Evolutionary conservation across 2,888 invertebrate genomes (phyloP).

Genomic region (Vandiemenella viatica): DNA sequence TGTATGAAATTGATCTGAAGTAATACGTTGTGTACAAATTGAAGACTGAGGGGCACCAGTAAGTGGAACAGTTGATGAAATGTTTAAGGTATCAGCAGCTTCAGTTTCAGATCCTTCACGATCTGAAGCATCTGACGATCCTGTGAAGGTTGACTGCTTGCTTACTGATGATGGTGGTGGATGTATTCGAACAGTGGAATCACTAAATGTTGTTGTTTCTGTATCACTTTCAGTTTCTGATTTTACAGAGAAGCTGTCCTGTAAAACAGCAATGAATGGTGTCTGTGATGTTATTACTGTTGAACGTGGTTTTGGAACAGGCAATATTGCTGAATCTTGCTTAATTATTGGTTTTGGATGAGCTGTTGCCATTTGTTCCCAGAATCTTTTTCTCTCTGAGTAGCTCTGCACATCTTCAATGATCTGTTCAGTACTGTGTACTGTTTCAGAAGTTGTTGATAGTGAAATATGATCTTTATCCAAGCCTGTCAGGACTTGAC

Average conservation of each 20-base stretch:
- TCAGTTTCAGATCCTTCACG: constrained; percentile 13
- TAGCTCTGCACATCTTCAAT: constrained; percentile 27
- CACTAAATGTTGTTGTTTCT: constrained; percentile 14
- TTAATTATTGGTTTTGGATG: constrained; percentile 11
- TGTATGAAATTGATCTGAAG: too few species aligned
- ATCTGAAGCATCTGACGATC: constrained; percentile 16
- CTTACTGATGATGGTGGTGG: constrained; percentile 10
- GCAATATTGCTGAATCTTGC: constrained; percentile 23
- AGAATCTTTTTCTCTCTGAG: constrained; percentile 34
- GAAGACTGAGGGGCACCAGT: constrained; percentile 20
- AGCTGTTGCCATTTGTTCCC: constrained; percentile 29
- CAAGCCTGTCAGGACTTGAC: too few species aligned
- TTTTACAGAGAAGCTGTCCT: constrained; percentile 1
- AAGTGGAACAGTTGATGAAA: constrained; percentile 19
- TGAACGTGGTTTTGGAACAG: constrained; percentile 31
- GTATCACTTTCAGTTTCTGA: constrained; percentile 15
- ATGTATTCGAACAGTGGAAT: constrained; percentile 15
- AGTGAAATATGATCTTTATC: too few species aligned
- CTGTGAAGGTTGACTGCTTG: constrained; percentile 15
- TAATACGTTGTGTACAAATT: constrained; percentile 15
- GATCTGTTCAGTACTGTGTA: not conserved
- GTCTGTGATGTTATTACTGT: constrained; percentile 1
- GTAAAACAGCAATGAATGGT: constrained; percentile 4
- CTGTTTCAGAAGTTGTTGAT: too few species aligned
- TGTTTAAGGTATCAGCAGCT: constrained; percentile 2